phyloP scores from a whole-genome alignment of 2,888 invertebrate species.

The Morpho helenor region DNA sequence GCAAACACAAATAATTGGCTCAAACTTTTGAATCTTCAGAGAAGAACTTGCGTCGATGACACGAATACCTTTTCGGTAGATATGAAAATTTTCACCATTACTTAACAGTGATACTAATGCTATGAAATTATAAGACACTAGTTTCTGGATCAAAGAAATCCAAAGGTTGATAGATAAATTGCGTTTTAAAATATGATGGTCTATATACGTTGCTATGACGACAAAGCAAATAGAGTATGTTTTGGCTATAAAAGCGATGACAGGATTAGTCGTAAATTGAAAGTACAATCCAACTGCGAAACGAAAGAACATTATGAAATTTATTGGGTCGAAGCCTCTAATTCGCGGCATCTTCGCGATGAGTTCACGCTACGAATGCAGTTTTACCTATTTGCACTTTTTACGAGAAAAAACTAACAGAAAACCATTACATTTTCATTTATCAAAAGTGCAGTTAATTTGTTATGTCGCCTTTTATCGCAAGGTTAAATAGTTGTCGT shows the following conservation, averaged over 20 bases:
- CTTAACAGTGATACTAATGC: conserved; percentile 4
- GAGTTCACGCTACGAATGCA: no score
- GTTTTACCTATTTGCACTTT: no score
- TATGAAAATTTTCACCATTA: conserved; percentile 9
- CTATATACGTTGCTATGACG: background rate
- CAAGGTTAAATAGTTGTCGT: background rate
- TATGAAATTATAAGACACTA: background rate
- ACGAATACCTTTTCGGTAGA: conserved; percentile 2
- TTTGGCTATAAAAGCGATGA: conserved; percentile 2
- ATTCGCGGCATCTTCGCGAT: background rate
- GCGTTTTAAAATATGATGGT: background rate
- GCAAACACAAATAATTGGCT: background rate
- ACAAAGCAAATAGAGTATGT: conserved; percentile 2
- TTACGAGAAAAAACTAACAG: no score
- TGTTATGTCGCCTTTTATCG: background rate
- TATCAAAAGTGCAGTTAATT: background rate
- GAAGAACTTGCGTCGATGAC: background rate
- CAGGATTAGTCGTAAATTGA: background rate
- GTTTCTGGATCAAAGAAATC: background rate
- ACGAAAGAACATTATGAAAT: conserved; percentile 3
- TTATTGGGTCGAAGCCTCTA: background rate
- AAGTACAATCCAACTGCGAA: conserved; percentile 8
- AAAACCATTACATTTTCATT: background rate
- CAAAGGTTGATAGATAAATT: background rate
- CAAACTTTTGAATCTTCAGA: conserved; percentile 5